Base-by-base conservation (phyloP, 2,888 invertebrate genomes). In the Hyposoter didymator region DNA sequence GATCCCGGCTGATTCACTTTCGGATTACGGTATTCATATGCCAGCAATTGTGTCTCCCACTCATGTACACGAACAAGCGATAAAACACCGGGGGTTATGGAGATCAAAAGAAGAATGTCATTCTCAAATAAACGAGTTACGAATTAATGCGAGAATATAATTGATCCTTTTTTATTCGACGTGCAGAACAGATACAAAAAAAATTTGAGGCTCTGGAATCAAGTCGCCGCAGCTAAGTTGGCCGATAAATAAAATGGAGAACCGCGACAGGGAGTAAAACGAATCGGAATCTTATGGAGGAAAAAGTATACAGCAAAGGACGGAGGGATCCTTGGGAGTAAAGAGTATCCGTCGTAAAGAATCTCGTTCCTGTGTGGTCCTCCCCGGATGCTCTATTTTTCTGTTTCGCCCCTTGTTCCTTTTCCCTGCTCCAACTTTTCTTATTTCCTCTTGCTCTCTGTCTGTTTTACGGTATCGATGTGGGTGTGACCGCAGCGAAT, bases 401-500 rank as follows among this genome's bases (percentile, higher is more conserved):
- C 39, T 32, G n/a, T 73, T 55, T 43, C 32, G 35, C 73, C 47
- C 62, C 87, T 39, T 64, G 74, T 80, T 76, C 80, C 32, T 84
- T 59, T 66, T 74, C 76, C 39, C 49, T n/a, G n/a, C n/a, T 55
- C 35, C 35, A 14, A 55, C 39, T 67, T 66, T 43, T 70, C 78
- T 28, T 73, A 55, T 62, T 52, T 76, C 78, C 55, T 59, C 69
- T 75, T 76, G 85, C 19, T 79, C 62, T 64, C 73, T 78, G 76
- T 86, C 39, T 28, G 55, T 81, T n/a, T 80, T 64, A 22, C 43
- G 10, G 39, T n/a, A n/a, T 78, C 87, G 87, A 88, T 90, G 89
- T 90, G 90, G 90, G 90, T 91, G 91, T 89, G 88, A 90, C 91
- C 91, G 89, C 91, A 89, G 89, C 91, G 87, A 92, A 91, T 90